A percentile compares a stretch with the other conserved stretches of the same genome.
phyloP scores from a whole-genome alignment of 1,140 invertebrate species.

The Drepana arcuata region DNA sequence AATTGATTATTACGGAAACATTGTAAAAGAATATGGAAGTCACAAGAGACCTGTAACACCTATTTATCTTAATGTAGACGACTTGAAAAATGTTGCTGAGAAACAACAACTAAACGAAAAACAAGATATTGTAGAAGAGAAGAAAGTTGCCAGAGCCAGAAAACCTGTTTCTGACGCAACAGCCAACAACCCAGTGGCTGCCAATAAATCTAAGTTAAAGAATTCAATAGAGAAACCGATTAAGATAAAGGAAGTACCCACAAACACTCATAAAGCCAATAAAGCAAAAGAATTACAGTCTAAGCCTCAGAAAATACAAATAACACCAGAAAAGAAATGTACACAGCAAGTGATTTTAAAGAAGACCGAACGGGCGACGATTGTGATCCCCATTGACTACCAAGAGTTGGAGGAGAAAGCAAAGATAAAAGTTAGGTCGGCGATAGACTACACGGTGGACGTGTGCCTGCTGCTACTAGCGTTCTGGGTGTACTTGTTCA shows the following conservation, averaged over 20 bases:
- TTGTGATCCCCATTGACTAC: conserved; percentile 66
- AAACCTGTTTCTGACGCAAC: background rate
- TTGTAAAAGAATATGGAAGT: conserved; percentile 79
- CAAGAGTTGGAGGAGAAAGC: conserved; percentile 73
- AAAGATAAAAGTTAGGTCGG: conserved; percentile 76
- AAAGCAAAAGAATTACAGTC: conserved; percentile 17
- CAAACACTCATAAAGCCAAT: conserved; percentile 15
- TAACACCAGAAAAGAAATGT: conserved; percentile 25
- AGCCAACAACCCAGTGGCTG: conserved; percentile 1
- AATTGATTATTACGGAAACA: conserved; percentile 85
- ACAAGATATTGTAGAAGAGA: conserved; percentile 17
- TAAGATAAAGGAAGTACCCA: conserved; percentile 3
- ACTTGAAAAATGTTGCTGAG: conserved; percentile 75
- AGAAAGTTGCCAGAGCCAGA: background rate
- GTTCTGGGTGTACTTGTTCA: conserved; percentile 84
- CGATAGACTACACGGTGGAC: conserved; percentile 79
- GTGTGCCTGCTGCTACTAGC: conserved; percentile 80
- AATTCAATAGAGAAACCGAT: too few species aligned
- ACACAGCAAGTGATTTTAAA: conserved; percentile 41
- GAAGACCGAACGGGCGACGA: conserved; percentile 54
- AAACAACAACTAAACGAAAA: conserved; percentile 33
- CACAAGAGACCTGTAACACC: conserved; percentile 70
- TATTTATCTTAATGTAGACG: conserved; percentile 76
- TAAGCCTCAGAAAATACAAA: conserved; percentile 17
- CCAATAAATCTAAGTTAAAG: background rate